Base-by-base conservation (phyloP, 2,797 vertebrate genomes). In the Gila robusta region DNA sequence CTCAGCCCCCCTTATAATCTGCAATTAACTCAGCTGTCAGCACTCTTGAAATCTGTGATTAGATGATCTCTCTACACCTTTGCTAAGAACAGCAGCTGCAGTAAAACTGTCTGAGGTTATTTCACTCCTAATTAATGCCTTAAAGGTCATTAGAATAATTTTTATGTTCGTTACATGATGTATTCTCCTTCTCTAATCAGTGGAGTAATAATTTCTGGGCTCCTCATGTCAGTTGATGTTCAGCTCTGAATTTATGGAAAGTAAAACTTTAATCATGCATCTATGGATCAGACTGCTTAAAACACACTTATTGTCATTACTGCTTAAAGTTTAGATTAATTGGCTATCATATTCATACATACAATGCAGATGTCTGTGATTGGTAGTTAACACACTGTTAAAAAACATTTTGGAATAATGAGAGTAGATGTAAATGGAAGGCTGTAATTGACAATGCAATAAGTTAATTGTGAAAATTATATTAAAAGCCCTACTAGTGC, bases 1-100 rank as follows among this genome's bases (percentile, higher is more conserved):
- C 62, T 28, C n/a, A 62, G 12, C 23, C 52, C 54, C 1, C 37
- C 35, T 62, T 35, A 37, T 66, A 69, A 67, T 81, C 28, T 49
- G 41, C 44, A 49, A 81, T 81, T 67, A 49, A 32, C 62, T 80
- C 26, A 8, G 62, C 79, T 32, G 41, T 67, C 39, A n/a, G 79
- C 41, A 49, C 26, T 6, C 62, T 81, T 69, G 26, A 81, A 81
- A 69, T 67, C 11, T 23, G 26, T 67, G 41, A 66, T 67, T 80
- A 80, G 39, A 80, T 66, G 39, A 49, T 80, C 59, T 49, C 54
- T 78, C 54, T 59, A 59, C 54, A 39, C 23, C 23, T 78, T 78
- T 37, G 73, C 32, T 77, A 37, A 77, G 23, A 54, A 76, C 49
- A 76, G 73, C 73, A 54, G 28, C 21, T 54, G 49, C 49, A 35